Evolutionary conservation across 2,888 invertebrate species (phyloP), one percentile per base, ranked within the genome.

Genomic region (Plebejus anna): DNA sequence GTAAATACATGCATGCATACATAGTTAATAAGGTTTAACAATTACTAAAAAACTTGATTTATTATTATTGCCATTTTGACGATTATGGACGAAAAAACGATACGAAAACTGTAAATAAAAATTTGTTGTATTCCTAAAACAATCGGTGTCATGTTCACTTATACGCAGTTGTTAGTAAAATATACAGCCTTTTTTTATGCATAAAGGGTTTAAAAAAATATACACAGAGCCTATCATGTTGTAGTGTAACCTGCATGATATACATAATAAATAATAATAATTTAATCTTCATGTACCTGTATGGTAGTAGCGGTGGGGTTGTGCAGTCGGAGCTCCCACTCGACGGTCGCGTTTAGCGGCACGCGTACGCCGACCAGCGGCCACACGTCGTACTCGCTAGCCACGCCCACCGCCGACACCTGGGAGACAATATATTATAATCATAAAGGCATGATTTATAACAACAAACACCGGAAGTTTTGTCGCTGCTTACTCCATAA

Each of bases 301-400:
- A 78, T 73, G 16, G 97, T 95, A 84, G 96, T 95, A 83, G 96
- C 95, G 88, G 98, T 97, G 81, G 99, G 99, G 95, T 99, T 99
- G 94, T 98, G 97, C 95, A 99, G 96, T 84, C 97, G 96, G 87
- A 99, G 97, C 87, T 97, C 95, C 78, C 98, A 97, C 84, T 97
- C 96, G 86, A 98, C 97, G 80, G 97, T 97, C 82, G 98, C 97
- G 94, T 99, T 99, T 85, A 97, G 94, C 79, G 99, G 99, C 87
- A 99, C 96, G 87, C 97, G 96, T 80, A 98, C 96, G 79, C 98
- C 98, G 79, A 98, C 96, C 87, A 99, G 95, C 77, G 99, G 98
- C 89, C 97, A 96, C 84, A 99, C 94, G 83, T 98, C 96, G 94
- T 98, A 99, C 76, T 97, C 98, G 94, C 98, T 99, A 82, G 97